These are phyloP conservation scores for Synergus gifuensis DNA, from an alignment of 2,888 invertebrate species.

Conservation along the genomic window DNA sequence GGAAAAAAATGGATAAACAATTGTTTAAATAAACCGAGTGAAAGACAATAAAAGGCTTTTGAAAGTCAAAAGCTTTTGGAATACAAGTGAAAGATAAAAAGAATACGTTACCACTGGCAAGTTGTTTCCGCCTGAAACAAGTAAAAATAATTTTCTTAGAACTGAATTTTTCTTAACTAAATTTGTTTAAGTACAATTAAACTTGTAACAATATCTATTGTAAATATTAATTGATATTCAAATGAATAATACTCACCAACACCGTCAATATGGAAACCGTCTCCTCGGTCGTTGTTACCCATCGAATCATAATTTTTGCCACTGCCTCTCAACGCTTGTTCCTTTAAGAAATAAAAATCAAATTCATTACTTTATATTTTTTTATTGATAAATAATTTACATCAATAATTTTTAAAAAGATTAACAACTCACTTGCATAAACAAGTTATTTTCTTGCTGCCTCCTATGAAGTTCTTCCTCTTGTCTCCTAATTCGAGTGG, in stretches of 20 bases:
- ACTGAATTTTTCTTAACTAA: not conserved
- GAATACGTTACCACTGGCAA: conserved; percentile 77
- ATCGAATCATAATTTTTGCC: conserved; percentile 74
- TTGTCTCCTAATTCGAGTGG: conserved; percentile 87
- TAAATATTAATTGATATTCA: not conserved
- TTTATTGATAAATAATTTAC: not conserved
- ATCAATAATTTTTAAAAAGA: not conserved
- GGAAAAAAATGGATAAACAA: not conserved
- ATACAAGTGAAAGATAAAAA: conserved; percentile 55
- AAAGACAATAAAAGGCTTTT: not conserved
- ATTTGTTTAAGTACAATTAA: conserved; percentile 6
- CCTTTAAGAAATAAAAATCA: conserved; percentile 62
- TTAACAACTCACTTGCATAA: conserved; percentile 84
- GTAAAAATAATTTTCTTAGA: conserved; percentile 45
- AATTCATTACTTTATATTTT: not conserved
- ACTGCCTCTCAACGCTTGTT: conserved; percentile 74
- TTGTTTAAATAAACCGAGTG: conserved; percentile 2
- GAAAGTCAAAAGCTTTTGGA: not conserved
- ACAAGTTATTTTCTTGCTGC: conserved; percentile 92
- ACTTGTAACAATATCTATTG: not conserved
- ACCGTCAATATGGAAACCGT: conserved; percentile 67
- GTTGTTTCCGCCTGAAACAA: conserved; percentile 73
- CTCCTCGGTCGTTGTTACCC: conserved; percentile 73
- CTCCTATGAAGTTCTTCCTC: conserved; percentile 92
- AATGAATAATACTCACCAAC: conserved; percentile 60